Evolutionary conservation across 2,113 vertebrate species (phyloP).

Genomic region (Rostratula benghalensis): DNA sequence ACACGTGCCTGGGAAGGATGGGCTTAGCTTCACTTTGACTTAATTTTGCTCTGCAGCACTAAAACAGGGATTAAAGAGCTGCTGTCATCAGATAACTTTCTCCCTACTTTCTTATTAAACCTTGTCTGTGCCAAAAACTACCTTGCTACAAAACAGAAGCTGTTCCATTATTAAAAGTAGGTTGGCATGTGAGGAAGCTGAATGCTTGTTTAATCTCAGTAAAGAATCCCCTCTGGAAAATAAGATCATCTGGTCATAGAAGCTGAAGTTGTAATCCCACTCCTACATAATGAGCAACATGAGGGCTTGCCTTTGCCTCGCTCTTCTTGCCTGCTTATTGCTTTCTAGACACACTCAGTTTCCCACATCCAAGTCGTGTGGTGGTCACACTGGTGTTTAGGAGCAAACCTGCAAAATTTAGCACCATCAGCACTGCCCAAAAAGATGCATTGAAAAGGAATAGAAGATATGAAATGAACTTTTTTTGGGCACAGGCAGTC

Average conservation of each 20-base stretch:
- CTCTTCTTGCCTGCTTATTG: neutral
- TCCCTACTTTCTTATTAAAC: neutral
- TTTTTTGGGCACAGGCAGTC: neutral
- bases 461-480: neutral
- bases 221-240: neutral
- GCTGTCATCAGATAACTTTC: neutral
- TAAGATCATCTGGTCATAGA: neutral
- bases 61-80: neutral
- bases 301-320: neutral
- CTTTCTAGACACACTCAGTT: neutral
- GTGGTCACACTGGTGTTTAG: neutral
- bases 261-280: neutral
- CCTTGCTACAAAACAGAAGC: neutral
- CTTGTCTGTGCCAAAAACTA: neutral
- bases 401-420: neutral
- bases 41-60: neutral
- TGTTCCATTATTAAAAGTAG: neutral
- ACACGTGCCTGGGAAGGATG: neutral
- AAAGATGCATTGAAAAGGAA: neutral
- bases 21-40: neutral
- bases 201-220: neutral
- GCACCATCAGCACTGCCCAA: neutral
- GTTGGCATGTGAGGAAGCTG: neutral
- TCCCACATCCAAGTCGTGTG: neutral
- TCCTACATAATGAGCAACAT: neutral